Percentiles rank a stretch among this genome's conserved stretches.
These are phyloP conservation scores for Eurytoma californica DNA, from an alignment of 2,888 invertebrate genomes.

Conservation along the genomic window DNA sequence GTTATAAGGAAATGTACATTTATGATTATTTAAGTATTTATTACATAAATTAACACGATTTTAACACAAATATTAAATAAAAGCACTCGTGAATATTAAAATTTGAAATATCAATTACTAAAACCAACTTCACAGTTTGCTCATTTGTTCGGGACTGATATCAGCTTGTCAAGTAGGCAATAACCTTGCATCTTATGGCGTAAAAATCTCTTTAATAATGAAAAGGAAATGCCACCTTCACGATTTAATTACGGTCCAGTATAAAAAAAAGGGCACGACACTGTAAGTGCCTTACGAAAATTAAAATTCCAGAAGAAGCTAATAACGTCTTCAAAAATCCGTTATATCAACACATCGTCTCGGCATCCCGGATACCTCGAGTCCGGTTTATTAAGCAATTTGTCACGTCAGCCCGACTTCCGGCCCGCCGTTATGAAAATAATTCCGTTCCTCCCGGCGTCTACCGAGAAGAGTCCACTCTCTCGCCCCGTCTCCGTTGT, in stretches of 20 bases:
- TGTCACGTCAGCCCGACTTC: conserved; percentile 14
- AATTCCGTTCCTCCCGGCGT: background rate
- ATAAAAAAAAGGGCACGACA: conserved; percentile 23
- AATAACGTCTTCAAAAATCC: conserved; percentile 30
- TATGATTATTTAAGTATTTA: no score
- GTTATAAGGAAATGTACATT: no score
- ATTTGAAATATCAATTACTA: no score
- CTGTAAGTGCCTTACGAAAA: conserved; percentile 4
- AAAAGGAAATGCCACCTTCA: background rate
- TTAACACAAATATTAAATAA: no score
- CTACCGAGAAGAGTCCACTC: background rate
- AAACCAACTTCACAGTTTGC: no score
- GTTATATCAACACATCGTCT: conserved; percentile 26
- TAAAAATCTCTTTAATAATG: background rate
- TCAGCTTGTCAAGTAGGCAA: no score
- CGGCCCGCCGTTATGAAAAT: conserved; percentile 5
- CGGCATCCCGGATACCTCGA: conserved; percentile 7
- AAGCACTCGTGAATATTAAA: no score
- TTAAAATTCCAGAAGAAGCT: background rate
- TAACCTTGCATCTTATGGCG: no score
- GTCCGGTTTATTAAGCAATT: conserved; percentile 38
- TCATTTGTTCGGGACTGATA: no score
- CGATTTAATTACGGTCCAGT: background rate
- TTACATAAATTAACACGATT: no score
- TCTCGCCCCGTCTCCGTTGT: background rate